These are phyloP conservation scores for Junonia oenone DNA, from an alignment of 2,888 invertebrate genomes.

Conservation along the genomic window DNA sequence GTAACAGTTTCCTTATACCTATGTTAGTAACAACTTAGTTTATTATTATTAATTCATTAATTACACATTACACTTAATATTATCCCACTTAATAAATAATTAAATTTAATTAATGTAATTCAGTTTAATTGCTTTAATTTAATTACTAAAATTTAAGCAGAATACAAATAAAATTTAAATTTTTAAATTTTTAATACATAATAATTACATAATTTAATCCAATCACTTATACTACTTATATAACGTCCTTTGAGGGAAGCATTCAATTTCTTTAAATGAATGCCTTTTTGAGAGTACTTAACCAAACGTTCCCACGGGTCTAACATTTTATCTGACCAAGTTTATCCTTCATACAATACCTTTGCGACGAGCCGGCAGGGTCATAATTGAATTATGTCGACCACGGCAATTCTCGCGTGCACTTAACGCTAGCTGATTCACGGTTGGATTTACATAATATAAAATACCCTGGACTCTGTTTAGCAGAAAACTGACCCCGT, in stretches of 20 bases:
- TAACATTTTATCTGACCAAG: constrained; percentile 27
- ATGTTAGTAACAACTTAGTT: too few species aligned
- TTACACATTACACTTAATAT: too few species aligned
- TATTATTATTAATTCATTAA: too few species aligned
- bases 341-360: constrained; percentile 35
- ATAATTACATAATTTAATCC: too few species aligned
- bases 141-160: too few species aligned
- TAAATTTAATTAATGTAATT: too few species aligned
- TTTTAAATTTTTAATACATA: too few species aligned
- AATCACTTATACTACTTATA: too few species aligned
- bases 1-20: too few species aligned
- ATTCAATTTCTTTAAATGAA: background rate
- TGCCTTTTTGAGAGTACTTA: background rate
- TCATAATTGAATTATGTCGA: constrained; percentile 72
- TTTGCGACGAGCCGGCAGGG: constrained; percentile 47
- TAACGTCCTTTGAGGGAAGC: background rate
- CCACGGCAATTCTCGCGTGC: constrained; percentile 66
- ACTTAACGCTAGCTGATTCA: constrained; percentile 64
- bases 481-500: constrained; percentile 45
- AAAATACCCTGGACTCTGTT: constrained; percentile 54
- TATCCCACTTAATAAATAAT: background rate
- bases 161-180: too few species aligned
- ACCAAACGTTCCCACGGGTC: constrained; percentile 24
- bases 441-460: constrained; percentile 50
- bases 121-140: too few species aligned